phyloP scores from a whole-genome alignment of 2,888 invertebrate species.

The Macrophya alboannulata region DNA sequence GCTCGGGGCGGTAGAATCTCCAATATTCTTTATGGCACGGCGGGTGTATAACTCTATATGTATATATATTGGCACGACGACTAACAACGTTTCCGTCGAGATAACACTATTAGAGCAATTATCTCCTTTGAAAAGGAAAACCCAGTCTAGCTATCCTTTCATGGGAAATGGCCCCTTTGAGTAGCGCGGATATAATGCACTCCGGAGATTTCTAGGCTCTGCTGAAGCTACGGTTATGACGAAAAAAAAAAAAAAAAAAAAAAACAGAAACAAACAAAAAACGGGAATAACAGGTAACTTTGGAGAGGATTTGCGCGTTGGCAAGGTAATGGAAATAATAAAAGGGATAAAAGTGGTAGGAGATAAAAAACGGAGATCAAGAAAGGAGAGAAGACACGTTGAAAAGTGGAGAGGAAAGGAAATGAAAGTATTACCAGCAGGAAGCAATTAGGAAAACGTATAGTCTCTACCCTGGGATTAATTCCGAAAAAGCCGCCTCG shows the following conservation, averaged over 20 bases:
- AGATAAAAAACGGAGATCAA: conserved; percentile 8
- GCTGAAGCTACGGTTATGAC: neutral
- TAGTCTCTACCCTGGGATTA: conserved; percentile 66
- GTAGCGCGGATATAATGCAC: neutral
- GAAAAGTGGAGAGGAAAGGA: conserved; percentile 61
- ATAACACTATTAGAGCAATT: conserved; percentile 47
- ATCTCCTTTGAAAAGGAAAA: conserved; percentile 27
- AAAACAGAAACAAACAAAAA: neutral
- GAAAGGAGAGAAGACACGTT: conserved; percentile 60
- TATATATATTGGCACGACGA: neutral
- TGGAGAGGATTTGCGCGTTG: neutral
- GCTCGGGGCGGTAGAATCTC: conserved; percentile 37
- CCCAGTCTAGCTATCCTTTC: conserved; percentile 30
- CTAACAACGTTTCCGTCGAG: conserved; percentile 1
- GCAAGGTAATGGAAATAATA: conserved; percentile 45
- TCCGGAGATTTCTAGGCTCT: conserved; percentile 12
- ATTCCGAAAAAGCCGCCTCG: conserved; percentile 65
- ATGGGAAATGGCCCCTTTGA: conserved; percentile 24
- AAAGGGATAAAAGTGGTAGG: conserved; percentile 60
- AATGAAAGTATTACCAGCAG: conserved; percentile 69
- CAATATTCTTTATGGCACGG: conserved; percentile 13
- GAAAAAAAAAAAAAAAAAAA: neutral
- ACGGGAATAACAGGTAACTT: neutral
- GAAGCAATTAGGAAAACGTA: conserved; percentile 68
- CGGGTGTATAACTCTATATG: neutral